Evolutionary conservation across 2,797 vertebrate species (phyloP), one percentile per base, ranked within the genome.

Genomic region (Galaxias olidus): DNA sequence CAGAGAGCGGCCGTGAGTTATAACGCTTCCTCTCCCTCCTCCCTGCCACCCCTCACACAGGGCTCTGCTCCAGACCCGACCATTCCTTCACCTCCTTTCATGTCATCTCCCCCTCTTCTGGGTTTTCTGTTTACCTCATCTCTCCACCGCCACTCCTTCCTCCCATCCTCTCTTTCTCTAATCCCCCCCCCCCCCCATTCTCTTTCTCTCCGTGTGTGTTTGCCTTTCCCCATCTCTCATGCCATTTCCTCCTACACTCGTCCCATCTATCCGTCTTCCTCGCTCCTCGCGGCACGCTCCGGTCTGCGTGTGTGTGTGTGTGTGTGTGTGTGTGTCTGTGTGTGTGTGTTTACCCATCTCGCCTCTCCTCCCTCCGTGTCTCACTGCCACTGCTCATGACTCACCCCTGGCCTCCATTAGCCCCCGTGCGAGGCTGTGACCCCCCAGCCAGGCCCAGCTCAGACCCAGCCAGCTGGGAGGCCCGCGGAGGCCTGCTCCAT

Each of bases 1-100:
- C 74, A 72, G 86, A 87, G 89, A 88, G 75, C 75, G 3, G 63
- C 42, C 59, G 75, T 83, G 86, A 89, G 80, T 89, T 89, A 88
- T 84, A 84, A 75, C 85, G 79, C 81, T 83, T 79, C 80, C 76
- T 77, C 61, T 50, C 56, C 68, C 59, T 64, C 51, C 58, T 40
- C 52, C 18, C 53, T 59, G 45, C 57, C 17, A 11, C 42, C 54
- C 55, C 49, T n/a, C 50, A 66, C 48, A 42, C 53, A 48, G n/a
- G 30, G 30, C 15, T 10, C 17, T 41, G 14, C 13, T 43, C 15
- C 12, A 15, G 1, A 30, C 59, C 59, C 9, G 15, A 1, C 17
- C n/a, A 5, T 18, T 17, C 18, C 10, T 18, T 18, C 5, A 15
- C 8, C 51, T 6, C 5, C 19, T 19, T 4, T n/a, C 45, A 14